Evolutionary conservation across 92 coral and sea anemone genomes (phyloP).

Genomic region (Micromussa lordhowensis): DNA sequence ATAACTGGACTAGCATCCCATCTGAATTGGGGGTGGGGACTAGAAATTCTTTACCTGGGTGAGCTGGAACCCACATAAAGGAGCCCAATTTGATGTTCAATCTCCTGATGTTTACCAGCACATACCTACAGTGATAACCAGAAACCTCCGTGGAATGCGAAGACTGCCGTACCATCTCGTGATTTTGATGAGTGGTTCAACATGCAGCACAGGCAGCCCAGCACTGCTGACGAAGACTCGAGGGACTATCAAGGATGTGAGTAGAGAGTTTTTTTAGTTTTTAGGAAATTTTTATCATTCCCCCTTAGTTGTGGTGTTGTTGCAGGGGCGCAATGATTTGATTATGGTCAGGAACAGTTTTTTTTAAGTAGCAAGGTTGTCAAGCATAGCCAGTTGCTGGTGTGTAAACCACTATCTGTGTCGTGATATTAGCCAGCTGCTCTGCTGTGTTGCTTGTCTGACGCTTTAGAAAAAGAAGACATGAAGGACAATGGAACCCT

Average conservation of each 20-base stretch:
- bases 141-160: slow-evolving; percentile 75
- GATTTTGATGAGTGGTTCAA: slow-evolving; percentile 95
- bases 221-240: background rate
- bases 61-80: background rate
- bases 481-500: no score
- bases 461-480: no score
- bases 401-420: no score
- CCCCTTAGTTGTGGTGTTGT: background rate
- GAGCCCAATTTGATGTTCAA: background rate
- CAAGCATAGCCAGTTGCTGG: no score
- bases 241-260: slow-evolving; percentile 24
- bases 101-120: slow-evolving; percentile 4
- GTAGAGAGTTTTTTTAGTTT: background rate
- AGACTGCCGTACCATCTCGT: slow-evolving; percentile 84
- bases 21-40: no score
- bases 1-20: no score
- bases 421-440: no score
- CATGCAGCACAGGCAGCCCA: slow-evolving; percentile 55
- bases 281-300: background rate
- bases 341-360: no score
- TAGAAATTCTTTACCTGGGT: no score
- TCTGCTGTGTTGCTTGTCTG: no score
- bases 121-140: slow-evolving; percentile 35
- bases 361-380: no score
- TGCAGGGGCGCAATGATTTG: background rate